Conservation (phyloP, 2,797 vertebrate species). For the Hemitrygon akajei region DNA sequence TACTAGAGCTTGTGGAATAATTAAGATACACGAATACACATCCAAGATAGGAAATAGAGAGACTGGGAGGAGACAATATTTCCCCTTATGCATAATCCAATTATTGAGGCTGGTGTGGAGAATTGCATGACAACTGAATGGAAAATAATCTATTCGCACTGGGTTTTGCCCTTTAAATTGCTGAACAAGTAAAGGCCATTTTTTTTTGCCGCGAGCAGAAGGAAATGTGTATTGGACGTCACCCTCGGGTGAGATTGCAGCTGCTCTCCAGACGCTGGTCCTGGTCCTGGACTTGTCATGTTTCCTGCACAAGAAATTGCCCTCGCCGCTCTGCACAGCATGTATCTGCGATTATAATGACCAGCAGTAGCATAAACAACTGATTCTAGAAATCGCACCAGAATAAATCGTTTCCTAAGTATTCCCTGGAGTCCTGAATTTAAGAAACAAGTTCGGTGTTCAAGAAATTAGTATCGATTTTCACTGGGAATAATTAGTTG, state of each 20-base stretch:
- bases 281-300: neutral
- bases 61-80: neutral
- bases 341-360: neutral
- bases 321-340: neutral
- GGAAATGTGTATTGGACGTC: neutral
- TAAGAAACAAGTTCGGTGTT: neutral
- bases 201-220: neutral
- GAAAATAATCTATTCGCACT: neutral
- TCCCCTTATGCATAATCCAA: too few relatives aligned
- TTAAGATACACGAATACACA: neutral
- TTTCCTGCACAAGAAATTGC: neutral
- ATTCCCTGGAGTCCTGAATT: neutral
- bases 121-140: neutral
- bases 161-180: neutral
- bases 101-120: neutral
- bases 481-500: neutral
- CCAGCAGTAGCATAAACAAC: neutral
- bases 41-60: neutral
- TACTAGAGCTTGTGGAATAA: neutral
- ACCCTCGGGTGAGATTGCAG: neutral
- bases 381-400: neutral
- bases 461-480: neutral
- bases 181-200: neutral
- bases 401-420: neutral
- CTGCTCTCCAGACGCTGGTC: neutral